Percentiles rank a stretch among this genome's conserved stretches.
These are phyloP conservation scores for Myiozetetes cayanensis DNA, from an alignment of 2,113 vertebrate genomes.

Conservation along the genomic window DNA sequence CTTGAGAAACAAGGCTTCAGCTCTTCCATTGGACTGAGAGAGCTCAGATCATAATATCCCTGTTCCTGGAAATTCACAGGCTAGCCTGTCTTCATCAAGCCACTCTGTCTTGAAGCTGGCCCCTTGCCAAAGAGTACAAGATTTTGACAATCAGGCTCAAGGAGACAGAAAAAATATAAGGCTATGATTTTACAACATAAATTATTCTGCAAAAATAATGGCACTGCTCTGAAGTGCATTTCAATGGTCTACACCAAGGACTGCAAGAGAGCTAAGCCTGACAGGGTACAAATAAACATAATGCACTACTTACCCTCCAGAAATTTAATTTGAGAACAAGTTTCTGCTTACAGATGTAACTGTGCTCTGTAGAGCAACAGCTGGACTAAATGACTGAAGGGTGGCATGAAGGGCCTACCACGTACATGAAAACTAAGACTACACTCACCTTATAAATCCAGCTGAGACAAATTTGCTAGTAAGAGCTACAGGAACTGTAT, in stretches of 20 bases:
- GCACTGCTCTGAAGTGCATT: background rate
- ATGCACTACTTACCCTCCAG: background rate
- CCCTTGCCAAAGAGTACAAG: background rate
- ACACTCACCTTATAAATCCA: constrained; percentile 88
- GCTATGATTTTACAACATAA: background rate
- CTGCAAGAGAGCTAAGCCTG: background rate
- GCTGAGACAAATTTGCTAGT: constrained; percentile 85
- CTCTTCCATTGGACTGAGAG: background rate
- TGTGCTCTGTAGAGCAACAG: background rate
- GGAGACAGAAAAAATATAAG: background rate
- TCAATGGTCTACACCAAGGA: background rate
- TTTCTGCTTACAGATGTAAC: background rate
- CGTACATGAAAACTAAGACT: background rate
- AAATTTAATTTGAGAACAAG: background rate
- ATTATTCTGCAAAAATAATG: background rate
- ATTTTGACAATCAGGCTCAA: background rate
- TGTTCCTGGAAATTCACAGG: background rate
- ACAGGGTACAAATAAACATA: background rate
- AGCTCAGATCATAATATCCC: background rate
- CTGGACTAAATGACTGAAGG: background rate
- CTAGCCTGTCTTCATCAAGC: background rate
- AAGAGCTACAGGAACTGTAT: constrained; percentile 83
- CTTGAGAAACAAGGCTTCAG: background rate
- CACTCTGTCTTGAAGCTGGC: background rate
- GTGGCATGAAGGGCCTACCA: background rate